phyloP scores from a whole-genome alignment of 2,113 vertebrate species.

The Acanthisitta chloris region DNA sequence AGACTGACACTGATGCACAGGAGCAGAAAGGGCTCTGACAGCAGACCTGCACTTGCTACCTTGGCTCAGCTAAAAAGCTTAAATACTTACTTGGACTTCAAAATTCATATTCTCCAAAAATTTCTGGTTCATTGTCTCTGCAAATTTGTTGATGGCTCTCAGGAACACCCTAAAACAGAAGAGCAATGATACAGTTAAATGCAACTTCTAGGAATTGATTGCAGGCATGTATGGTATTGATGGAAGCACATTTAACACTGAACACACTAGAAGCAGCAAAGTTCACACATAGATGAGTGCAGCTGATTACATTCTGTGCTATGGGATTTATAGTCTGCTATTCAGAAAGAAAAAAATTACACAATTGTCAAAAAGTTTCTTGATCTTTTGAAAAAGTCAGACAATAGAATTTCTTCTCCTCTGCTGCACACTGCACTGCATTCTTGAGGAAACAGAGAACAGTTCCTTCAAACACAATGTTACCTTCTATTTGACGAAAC shows the following conservation, averaged over 20 bases:
- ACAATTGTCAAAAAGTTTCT: not conserved
- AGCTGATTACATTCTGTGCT: not conserved
- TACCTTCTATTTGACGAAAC: not conserved
- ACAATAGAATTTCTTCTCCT: not conserved
- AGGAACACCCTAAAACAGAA: conserved; percentile 84
- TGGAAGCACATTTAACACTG: not conserved
- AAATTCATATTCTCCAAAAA: conserved; percentile 93
- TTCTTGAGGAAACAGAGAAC: not conserved
- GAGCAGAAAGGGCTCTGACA: not conserved
- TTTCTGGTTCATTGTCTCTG: conserved; percentile 96
- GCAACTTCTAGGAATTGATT: not conserved
- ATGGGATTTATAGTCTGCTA: not conserved
- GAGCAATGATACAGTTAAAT: not conserved
- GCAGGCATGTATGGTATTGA: fast-evolving
- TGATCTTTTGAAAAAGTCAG: not conserved
- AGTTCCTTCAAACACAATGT: not conserved
- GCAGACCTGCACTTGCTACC: not conserved
- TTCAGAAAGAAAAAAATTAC: not conserved
- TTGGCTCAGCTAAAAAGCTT: not conserved
- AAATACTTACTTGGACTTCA: conserved; percentile 88
- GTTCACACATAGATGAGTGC: not conserved
- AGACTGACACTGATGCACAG: fast-evolving
- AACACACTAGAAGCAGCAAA: not conserved
- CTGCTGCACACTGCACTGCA: not conserved
- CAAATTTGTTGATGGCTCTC: conserved; percentile 95